Conservation (phyloP, 2,797 vertebrate genomes). For the Sorex maritimensis region DNA sequence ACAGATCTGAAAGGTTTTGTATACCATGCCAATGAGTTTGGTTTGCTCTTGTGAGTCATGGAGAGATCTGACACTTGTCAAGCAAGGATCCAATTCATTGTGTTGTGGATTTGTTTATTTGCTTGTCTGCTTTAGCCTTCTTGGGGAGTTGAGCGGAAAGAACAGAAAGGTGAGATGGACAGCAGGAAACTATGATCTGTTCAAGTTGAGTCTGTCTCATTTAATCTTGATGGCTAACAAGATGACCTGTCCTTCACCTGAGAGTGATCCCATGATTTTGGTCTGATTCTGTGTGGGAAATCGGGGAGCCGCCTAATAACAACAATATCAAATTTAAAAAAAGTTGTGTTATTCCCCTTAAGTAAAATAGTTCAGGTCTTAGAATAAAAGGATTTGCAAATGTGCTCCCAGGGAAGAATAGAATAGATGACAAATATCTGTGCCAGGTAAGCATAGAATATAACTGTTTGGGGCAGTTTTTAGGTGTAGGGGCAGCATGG, state of each 20-base stretch:
- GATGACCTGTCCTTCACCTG: neutral
- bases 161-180: neutral
- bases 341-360: no score
- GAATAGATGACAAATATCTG: no score
- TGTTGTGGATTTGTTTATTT: no score
- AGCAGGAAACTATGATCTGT: neutral
- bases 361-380: no score
- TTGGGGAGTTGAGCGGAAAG: neutral
- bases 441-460: no score
- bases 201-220: no score
- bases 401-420: no score
- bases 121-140: constrained; percentile 22
- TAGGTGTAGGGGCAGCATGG: no score
- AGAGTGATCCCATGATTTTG: neutral
- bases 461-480: no score
- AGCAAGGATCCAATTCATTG: neutral
- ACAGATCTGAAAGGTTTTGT: neutral
- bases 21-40: neutral
- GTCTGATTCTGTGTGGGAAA: neutral
- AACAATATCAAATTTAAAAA: no score
- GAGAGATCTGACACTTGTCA: neutral
- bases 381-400: no score
- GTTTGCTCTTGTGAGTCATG: constrained; percentile 11
- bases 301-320: no score
- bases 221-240: neutral